A percentile compares a stretch with the other conserved stretches of the same genome.
Evolutionary conservation across 2,888 invertebrate genomes (phyloP).

Genomic region (Magallana nippona): DNA sequence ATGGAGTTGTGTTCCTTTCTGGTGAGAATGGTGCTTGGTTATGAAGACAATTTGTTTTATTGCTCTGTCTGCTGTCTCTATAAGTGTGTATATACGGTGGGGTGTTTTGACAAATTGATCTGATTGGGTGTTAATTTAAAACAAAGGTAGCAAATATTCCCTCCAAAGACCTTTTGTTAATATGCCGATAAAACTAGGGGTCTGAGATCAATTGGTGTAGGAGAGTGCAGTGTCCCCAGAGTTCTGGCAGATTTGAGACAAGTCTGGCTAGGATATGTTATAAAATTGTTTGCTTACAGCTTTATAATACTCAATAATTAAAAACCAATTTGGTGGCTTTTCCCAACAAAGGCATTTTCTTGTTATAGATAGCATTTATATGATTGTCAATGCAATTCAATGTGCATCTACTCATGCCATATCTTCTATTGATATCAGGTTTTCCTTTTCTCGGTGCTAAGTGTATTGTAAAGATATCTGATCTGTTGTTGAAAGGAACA

Average conservation of each 20-base stretch:
- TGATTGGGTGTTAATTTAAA: constrained; percentile 13
- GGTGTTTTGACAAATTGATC: constrained; percentile 13
- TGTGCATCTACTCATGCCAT: too few relatives aligned
- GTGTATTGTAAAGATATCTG: too few relatives aligned
- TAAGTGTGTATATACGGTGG: not conserved
- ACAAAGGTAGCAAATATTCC: not conserved
- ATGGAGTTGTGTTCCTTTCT: constrained; percentile 26
- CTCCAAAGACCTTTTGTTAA: not conserved
- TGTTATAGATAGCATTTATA: too few relatives aligned
- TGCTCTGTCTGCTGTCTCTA: not conserved
- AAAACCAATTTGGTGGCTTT: not conserved
- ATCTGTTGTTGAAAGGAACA: too few relatives aligned
- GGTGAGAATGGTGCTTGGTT: not conserved
- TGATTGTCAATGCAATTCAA: too few relatives aligned
- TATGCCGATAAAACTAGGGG: not conserved
- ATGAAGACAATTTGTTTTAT: constrained; percentile 4
- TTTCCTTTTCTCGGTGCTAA: too few relatives aligned
- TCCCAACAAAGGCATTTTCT: too few relatives aligned
- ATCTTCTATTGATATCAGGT: too few relatives aligned
- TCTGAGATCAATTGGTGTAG: not conserved
- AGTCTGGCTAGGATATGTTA: too few relatives aligned
- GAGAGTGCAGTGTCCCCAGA: not conserved
- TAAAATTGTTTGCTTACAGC: not conserved
- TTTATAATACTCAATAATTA: not conserved
- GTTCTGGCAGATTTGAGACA: too few relatives aligned